Evolutionary conservation across 2,888 invertebrate species (phyloP).

Genomic region (Empis livida): DNA sequence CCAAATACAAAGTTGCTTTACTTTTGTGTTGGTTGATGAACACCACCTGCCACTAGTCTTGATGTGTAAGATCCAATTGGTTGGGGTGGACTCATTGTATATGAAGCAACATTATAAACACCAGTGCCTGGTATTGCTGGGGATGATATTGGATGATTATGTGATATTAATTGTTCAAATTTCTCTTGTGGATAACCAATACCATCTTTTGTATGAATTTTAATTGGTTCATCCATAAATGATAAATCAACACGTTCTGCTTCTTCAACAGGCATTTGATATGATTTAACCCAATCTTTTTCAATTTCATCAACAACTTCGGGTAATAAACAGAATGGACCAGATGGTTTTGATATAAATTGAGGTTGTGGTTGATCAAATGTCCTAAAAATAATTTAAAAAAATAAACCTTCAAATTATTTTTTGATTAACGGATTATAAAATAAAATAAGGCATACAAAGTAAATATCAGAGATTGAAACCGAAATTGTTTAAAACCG

Average conservation of each 20-base stretch:
- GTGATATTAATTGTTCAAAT: constrained; percentile 28
- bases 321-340: constrained; percentile 68
- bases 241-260: constrained; percentile 28
- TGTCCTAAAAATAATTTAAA: constrained; percentile 18
- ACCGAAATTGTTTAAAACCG: too few species aligned
- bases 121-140: constrained; percentile 14
- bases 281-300: constrained; percentile 33
- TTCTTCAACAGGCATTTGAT: constrained; percentile 36
- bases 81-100: constrained; percentile 23
- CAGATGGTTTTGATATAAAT: constrained; percentile 42
- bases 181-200: constrained; percentile 32
- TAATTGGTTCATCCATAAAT: constrained; percentile 37
- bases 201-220: constrained; percentile 41
- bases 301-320: constrained; percentile 59
- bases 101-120: constrained; percentile 21
- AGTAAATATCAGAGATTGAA: too few species aligned
- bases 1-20: background rate
- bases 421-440: too few species aligned
- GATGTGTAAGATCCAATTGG: constrained; percentile 7
- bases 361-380: constrained; percentile 27
- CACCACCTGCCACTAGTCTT: background rate
- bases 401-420: too few species aligned
- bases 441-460: too few species aligned
- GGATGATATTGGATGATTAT: constrained; percentile 20
- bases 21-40: background rate